Evolutionary conservation across 2,113 vertebrate species (phyloP).

Genomic region (Siniperca chuatsi): DNA sequence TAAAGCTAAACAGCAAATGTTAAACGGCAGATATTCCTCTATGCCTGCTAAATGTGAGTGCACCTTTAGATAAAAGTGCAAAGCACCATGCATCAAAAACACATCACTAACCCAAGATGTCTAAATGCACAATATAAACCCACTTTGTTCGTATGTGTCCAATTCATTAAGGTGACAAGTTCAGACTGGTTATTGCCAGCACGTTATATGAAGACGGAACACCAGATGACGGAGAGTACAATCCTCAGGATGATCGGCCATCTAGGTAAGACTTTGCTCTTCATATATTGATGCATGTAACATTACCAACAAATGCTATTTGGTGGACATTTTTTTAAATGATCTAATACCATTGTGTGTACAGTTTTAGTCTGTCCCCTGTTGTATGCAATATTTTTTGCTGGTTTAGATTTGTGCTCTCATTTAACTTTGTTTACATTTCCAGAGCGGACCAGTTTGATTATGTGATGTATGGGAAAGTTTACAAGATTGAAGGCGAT

Average conservation of each 20-base stretch:
- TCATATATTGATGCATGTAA: background rate
- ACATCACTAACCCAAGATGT: background rate
- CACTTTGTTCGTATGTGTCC: background rate
- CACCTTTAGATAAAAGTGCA: background rate
- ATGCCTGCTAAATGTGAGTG: background rate
- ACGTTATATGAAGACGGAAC: conserved; percentile 98
- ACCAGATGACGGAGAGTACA: conserved; percentile 96
- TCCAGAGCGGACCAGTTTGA: conserved; percentile 97
- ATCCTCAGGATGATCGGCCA: conserved; percentile 95
- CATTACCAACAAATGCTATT: background rate
- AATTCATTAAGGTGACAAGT: conserved; percentile 91
- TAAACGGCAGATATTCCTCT: background rate
- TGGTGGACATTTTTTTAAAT: background rate
- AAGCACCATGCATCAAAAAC: background rate
- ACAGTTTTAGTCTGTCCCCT: background rate
- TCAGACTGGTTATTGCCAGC: conserved; percentile 96
- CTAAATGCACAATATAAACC: background rate
- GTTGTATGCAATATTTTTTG: background rate
- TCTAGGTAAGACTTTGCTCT: conserved; percentile 86
- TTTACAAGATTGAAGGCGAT: conserved; percentile 97
- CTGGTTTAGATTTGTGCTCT: background rate
- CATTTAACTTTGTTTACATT: conserved; percentile 24
- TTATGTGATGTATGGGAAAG: conserved; percentile 99
- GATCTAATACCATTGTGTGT: background rate
- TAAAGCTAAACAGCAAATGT: background rate